Percentiles rank a stretch among this genome's conserved stretches.
phyloP scores from a whole-genome alignment of 2,113 vertebrate species.

The Tetrax tetrax region DNA sequence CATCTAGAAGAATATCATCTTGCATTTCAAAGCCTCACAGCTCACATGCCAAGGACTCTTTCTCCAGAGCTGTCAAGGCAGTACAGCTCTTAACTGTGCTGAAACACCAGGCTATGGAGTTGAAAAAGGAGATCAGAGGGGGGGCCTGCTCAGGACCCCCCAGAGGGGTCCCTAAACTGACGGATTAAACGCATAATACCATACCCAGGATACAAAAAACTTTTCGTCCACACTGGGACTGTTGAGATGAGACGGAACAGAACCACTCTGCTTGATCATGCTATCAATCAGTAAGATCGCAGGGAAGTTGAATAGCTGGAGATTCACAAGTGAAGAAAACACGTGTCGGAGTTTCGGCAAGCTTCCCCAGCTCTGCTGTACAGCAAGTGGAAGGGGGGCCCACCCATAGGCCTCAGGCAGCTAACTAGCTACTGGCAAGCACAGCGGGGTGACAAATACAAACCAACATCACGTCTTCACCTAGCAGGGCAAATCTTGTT shows the following conservation, averaged over 20 bases:
- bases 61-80: not conserved
- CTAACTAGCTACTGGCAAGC: not conserved
- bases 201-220: not conserved
- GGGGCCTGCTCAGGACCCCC: too few species aligned
- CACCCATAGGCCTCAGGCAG: not conserved
- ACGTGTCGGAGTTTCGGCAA: rapidly evolving
- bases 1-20: not conserved
- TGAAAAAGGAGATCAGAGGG: not conserved
- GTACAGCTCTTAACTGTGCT: not conserved
- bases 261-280: not conserved
- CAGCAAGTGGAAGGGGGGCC: not conserved
- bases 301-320: not conserved
- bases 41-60: not conserved
- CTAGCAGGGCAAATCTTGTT: not conserved
- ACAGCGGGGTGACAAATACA: not conserved
- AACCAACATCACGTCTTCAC: not conserved
- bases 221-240: not conserved
- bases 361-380: not conserved
- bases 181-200: not conserved
- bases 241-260: not conserved
- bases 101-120: not conserved
- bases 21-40: not conserved
- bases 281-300: not conserved
- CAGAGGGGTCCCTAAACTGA: not conserved
- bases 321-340: not conserved